phyloP scores from a whole-genome alignment of 64 coral and sea anemone genomes.

The Catalaphyllia jardinei region DNA sequence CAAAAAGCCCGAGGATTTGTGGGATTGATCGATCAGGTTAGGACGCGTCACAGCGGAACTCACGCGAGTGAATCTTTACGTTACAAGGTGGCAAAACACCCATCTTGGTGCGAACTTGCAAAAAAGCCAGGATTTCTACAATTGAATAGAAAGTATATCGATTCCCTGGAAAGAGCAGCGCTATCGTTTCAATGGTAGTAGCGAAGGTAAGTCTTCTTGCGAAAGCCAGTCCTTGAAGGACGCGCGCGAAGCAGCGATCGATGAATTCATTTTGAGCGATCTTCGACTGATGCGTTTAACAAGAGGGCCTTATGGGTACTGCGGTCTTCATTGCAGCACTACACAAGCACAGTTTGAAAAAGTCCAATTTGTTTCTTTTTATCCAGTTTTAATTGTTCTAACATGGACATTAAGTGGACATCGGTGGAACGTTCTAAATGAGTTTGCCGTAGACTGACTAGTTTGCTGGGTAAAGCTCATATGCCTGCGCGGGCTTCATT shows the following conservation, averaged over 20 bases:
- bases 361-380: no score
- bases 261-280: no score
- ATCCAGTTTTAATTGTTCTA: no score
- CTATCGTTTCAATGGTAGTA: background rate
- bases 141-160: background rate
- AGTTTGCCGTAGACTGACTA: no score
- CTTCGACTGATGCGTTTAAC: no score
- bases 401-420: no score
- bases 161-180: background rate
- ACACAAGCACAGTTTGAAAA: no score
- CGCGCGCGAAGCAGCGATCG: background rate
- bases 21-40: background rate
- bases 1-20: background rate
- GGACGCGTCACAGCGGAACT: background rate
- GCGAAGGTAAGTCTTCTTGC: conserved; percentile 18
- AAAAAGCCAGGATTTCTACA: background rate
- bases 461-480: no score
- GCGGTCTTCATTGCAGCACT: no score
- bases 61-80: background rate
- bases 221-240: background rate
- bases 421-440: no score
- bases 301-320: no score
- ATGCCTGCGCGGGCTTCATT: no score
- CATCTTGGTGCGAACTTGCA: background rate
- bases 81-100: background rate